Evolutionary conservation across 1,140 invertebrate species (phyloP).

Genomic region (Papilio glaucus): DNA sequence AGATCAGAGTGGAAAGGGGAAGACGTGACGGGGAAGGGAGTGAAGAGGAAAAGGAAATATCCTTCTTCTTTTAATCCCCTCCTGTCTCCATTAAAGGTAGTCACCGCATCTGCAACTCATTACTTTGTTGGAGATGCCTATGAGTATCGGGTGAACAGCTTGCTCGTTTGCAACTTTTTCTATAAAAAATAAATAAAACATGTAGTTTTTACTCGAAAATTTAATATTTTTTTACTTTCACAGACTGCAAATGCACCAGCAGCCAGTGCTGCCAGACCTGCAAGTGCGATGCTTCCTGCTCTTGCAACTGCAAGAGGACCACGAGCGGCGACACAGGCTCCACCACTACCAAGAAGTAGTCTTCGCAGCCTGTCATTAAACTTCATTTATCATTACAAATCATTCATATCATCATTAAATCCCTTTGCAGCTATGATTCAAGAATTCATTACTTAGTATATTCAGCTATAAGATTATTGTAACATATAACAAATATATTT

Average conservation of each 20-base stretch:
- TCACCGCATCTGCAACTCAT: too few species aligned
- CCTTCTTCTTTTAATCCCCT: too few species aligned
- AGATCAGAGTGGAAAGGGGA: too few species aligned
- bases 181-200: not conserved
- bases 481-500: too few species aligned
- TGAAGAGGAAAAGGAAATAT: too few species aligned
- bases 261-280: conserved; percentile 78
- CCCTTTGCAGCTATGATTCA: not conserved
- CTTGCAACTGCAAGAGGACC: conserved; percentile 67
- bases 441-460: not conserved
- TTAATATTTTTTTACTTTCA: conserved; percentile 39
- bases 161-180: too few species aligned
- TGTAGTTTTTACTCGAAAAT: not conserved
- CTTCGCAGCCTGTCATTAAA: not conserved
- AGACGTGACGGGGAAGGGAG: too few species aligned
- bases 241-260: conserved; percentile 83
- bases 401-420: conserved; percentile 6
- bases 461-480: not conserved
- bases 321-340: conserved; percentile 46
- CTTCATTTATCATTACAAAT: not conserved
- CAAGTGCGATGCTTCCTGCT: conserved; percentile 79
- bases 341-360: conserved; percentile 61
- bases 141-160: too few species aligned
- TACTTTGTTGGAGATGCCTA: too few species aligned
- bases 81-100: too few species aligned